Evolutionary conservation across 2,797 vertebrate genomes (phyloP), one percentile per base, ranked within the genome.

Genomic region (Anas bahamensis): DNA sequence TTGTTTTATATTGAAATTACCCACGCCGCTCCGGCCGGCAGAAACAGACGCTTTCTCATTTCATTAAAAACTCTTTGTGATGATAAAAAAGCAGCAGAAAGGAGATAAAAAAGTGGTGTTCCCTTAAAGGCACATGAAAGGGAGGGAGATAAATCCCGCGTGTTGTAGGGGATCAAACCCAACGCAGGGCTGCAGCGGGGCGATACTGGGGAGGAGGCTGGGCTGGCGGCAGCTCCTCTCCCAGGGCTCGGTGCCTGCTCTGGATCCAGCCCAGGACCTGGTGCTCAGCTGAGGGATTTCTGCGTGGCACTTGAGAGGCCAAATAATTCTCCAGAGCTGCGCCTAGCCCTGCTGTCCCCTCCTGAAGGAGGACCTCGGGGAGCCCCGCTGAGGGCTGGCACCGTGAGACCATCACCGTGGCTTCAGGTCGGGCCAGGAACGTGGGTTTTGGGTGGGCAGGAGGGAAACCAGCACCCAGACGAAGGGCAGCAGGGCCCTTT

Each of bases 1-100:
- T 98, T 98, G 98, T 97, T 98, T 98, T 98, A 96, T 96, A 97
- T 96, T 97, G 96, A 97, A 97, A 97, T 97, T 96, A 95, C 96
- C 93, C 83, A 64, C 59, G 84, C 97, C 22, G 73, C 89, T 92
- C 73, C 59, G 50, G 95, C 95, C 97, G 33, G 89, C 94, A 89
- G 96, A 97, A 98, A 97, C 93, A 98, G 96, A 96, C 93, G 96
- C 96, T 96, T 94, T 96, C 97, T 97, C 84, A 17, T 96, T 98
- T 97, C 98, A 98, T 98, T 98, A 98, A 97, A 96, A 96, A 88
- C 97, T 95, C 97, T 97, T 97, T 98, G 95, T 97, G 96, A 96
- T 96, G 96, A 98, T 97, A 96, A 98, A 98, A 98, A 98, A 96
- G 96, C 96, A 56, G 94, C 92, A 96, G 91, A 95, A 97, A 97